These are phyloP conservation scores for Leptodactylus fuscus DNA, from an alignment of 2,113 vertebrate genomes.

Conservation along the genomic window DNA sequence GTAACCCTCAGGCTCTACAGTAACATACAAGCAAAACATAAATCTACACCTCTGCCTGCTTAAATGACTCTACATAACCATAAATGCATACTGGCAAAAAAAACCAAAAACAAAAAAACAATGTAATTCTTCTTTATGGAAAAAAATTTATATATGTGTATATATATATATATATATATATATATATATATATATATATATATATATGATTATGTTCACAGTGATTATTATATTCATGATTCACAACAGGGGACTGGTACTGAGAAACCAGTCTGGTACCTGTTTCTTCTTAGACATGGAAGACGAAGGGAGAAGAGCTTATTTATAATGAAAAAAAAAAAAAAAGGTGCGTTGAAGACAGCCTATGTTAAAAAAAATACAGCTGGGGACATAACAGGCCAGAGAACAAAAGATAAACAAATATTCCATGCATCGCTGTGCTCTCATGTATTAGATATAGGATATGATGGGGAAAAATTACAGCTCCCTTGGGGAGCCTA, in stretches of 20 bases:
- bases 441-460: constrained; percentile 17
- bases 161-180: too few species aligned
- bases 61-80: not conserved
- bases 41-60: not conserved
- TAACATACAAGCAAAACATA: not conserved
- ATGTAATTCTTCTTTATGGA: not conserved
- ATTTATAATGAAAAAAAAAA: not conserved
- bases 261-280: not conserved
- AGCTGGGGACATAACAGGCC: constrained; percentile 14
- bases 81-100: not conserved
- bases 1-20: constrained; percentile 7
- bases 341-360: not conserved
- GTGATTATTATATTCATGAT: too few species aligned
- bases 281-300: not conserved
- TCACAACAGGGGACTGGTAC: not conserved
- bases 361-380: not conserved
- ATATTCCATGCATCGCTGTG: constrained; percentile 8
- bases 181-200: too few species aligned
- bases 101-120: not conserved
- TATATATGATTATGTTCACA: too few species aligned
- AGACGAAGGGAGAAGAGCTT: not conserved
- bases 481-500: not conserved
- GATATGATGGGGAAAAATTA: constrained; percentile 17
- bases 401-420: constrained; percentile 35
- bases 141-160: too few species aligned